Evolutionary conservation across 2,888 invertebrate genomes (phyloP).

Genomic region (Tinea semifulvella): DNA sequence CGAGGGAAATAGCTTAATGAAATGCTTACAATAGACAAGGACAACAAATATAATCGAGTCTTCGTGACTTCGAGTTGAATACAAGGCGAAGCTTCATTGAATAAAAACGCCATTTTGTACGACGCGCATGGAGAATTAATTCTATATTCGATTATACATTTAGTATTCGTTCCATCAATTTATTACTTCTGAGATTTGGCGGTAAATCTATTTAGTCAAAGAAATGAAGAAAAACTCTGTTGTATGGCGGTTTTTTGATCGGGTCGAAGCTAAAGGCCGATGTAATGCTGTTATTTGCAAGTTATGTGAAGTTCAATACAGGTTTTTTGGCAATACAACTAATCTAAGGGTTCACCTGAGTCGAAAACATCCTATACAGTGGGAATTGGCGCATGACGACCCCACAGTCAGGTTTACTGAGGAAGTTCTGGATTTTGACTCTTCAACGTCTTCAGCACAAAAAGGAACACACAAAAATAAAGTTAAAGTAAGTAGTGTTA

Average conservation of each 20-base stretch:
- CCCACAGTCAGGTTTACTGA: not conserved
- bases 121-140: not conserved
- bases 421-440: too few species aligned
- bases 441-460: too few species aligned
- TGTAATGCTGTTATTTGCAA: constrained; percentile 53
- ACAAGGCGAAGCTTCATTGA: not conserved
- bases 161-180: constrained; percentile 24
- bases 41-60: too few species aligned
- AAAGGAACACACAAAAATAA: too few species aligned
- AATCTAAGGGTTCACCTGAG: constrained; percentile 50
- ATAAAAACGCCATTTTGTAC: constrained; percentile 17
- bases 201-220: constrained; percentile 29
- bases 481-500: too few species aligned
- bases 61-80: too few species aligned
- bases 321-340: constrained; percentile 58
- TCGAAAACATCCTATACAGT: constrained; percentile 56
- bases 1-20: too few species aligned
- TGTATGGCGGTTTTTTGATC: constrained; percentile 58
- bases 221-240: constrained; percentile 52
- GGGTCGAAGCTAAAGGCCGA: constrained; percentile 36
- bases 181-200: constrained; percentile 28
- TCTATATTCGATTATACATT: constrained; percentile 41
- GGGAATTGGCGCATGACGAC: constrained; percentile 34
- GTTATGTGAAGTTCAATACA: constrained; percentile 55
- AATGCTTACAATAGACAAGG: too few species aligned